A percentile compares a stretch with the other conserved stretches of the same genome.
phyloP scores from a whole-genome alignment of 2,888 invertebrate species.

The Idaea straminata region DNA sequence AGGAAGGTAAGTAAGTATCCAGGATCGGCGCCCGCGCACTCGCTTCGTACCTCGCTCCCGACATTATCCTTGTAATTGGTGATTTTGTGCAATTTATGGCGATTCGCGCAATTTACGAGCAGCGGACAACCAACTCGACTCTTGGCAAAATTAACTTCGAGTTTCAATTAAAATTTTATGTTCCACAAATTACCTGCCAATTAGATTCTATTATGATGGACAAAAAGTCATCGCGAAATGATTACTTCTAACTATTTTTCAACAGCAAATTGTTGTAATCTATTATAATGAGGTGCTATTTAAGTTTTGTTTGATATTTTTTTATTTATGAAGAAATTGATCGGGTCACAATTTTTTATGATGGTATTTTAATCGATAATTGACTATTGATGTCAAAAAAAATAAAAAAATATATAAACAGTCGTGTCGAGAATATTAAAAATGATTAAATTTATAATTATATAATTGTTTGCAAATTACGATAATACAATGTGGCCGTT shows the following conservation, averaged over 20 bases:
- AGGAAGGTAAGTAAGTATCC: constrained; percentile 6
- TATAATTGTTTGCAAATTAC: constrained; percentile 66
- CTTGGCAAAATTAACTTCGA: constrained; percentile 56
- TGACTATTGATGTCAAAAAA: not conserved
- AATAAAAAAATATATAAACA: not conserved
- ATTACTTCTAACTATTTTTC: constrained; percentile 40
- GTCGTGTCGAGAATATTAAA: constrained; percentile 31
- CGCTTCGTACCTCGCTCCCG: constrained; percentile 44
- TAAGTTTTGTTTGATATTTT: not conserved
- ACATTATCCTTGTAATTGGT: constrained; percentile 73
- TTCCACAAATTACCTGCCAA: constrained; percentile 69
- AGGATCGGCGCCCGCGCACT: constrained; percentile 37
- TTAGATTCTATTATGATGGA: constrained; percentile 65
- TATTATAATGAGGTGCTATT: not conserved
- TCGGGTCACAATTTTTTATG: not conserved
- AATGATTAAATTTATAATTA: constrained; percentile 53
- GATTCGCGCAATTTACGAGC: constrained; percentile 74
- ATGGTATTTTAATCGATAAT: not conserved
- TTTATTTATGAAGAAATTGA: not conserved
- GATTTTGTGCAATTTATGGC: constrained; percentile 78
- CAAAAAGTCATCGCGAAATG: constrained; percentile 43
- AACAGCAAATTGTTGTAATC: constrained; percentile 20
- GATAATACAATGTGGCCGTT: constrained; percentile 61
- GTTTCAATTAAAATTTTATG: constrained; percentile 75
- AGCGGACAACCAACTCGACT: constrained; percentile 68